Evolutionary conservation across 2,797 vertebrate genomes (phyloP).

Genomic region (Smutsia gigantea): DNA sequence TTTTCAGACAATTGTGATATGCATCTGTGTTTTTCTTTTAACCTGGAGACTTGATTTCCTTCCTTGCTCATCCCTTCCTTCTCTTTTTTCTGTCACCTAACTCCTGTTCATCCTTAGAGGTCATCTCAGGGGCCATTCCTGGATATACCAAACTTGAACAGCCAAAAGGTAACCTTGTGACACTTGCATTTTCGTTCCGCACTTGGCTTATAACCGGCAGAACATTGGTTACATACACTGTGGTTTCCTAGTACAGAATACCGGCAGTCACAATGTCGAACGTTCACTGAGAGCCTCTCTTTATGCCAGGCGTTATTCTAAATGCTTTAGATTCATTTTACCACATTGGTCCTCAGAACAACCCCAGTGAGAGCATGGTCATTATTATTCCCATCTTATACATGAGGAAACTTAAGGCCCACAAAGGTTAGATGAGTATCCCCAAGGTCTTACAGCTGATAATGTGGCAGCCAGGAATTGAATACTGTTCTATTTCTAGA

Average conservation of each 20-base stretch:
- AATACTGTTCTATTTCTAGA: not conserved
- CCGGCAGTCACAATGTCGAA: not conserved
- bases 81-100: not conserved
- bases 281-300: not conserved
- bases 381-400: not conserved
- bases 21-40: not conserved
- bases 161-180: not conserved
- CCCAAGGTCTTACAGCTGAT: not conserved
- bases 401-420: not conserved
- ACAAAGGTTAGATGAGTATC: not conserved
- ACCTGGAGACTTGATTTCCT: not conserved
- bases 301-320: not conserved
- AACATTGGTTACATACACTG: rapidly evolving
- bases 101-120: not conserved
- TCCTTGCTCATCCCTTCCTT: not conserved
- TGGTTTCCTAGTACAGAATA: not conserved
- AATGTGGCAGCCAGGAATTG: not conserved
- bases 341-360: not conserved
- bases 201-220: not conserved
- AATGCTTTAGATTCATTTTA: not conserved
- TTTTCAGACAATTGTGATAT: not conserved
- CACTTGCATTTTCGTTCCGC: not conserved
- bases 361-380: not conserved
- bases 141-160: not conserved
- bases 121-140: not conserved